Evolutionary conservation across 2,113 vertebrate species (phyloP).

Genomic region (Myrmecophaga tridactyla): DNA sequence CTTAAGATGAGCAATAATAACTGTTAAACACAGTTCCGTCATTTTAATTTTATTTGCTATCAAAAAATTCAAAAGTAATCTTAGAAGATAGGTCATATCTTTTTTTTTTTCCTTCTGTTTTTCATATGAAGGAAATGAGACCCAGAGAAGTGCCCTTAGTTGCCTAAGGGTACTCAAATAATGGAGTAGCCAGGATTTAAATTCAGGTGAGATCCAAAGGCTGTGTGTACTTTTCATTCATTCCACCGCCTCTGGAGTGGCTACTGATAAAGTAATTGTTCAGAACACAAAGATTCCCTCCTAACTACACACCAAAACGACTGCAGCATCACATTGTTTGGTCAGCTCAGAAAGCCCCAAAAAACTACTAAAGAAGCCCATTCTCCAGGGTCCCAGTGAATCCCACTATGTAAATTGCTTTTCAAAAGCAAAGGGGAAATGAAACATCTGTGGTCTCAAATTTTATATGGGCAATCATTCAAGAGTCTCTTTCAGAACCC

Average conservation of each 20-base stretch:
- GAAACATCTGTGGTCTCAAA: constrained; percentile 66
- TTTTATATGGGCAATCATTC: constrained; percentile 48
- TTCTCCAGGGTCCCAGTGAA: not conserved
- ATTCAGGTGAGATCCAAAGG: not conserved
- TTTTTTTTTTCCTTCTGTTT: not conserved
- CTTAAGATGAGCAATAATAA: constrained; percentile 18
- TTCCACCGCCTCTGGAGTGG: not conserved
- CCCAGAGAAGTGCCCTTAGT: not conserved
- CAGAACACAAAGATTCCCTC: not conserved
- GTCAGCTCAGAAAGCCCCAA: not conserved
- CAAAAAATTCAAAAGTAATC: not conserved
- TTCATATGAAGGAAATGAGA: not conserved
- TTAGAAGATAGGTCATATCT: not conserved
- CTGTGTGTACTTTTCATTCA: no score
- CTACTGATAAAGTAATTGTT: not conserved
- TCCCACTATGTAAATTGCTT: constrained; percentile 19
- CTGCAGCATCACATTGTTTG: not conserved
- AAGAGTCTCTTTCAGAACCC: constrained; percentile 9
- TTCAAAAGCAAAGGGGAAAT: constrained; percentile 57
- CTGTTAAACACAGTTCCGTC: not conserved
- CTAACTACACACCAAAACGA: not conserved
- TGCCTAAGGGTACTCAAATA: not conserved
- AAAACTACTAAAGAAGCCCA: not conserved
- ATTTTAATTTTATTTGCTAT: not conserved
- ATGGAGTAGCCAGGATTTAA: not conserved